A percentile compares a stretch with the other conserved stretches of the same genome.
These are phyloP conservation scores for Phymastichus coffea DNA, from an alignment of 1,140 invertebrate species.

Conservation along the genomic window DNA sequence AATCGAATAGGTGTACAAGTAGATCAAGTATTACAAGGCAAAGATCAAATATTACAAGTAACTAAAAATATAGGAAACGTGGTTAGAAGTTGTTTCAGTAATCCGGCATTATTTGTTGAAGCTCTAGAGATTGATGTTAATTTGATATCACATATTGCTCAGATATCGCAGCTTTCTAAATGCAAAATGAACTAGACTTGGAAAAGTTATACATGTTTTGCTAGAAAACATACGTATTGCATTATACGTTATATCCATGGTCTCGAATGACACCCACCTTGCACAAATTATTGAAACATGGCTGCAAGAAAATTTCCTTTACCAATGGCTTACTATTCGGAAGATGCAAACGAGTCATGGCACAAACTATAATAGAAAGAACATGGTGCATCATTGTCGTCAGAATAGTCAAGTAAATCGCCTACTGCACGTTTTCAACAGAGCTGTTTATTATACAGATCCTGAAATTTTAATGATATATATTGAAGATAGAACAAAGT, in stretches of 20 bases:
- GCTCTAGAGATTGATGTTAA: neutral
- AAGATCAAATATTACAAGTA: too few relatives aligned
- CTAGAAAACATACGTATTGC: neutral
- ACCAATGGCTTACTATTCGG: neutral
- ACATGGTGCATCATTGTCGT: too few relatives aligned
- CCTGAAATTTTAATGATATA: too few relatives aligned
- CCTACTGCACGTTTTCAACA: too few relatives aligned
- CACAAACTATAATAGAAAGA: too few relatives aligned
- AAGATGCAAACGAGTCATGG: too few relatives aligned
- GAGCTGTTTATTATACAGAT: too few relatives aligned
- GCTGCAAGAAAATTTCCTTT: neutral
- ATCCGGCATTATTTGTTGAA: neutral
- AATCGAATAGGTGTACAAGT: conserved; percentile 2
- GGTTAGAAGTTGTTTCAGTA: neutral
- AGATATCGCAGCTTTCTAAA: neutral
- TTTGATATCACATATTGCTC: neutral
- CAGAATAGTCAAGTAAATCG: too few relatives aligned
- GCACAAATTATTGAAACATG: conserved; percentile 1
- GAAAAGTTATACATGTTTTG: neutral
- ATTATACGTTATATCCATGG: neutral
- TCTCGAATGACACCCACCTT: neutral
- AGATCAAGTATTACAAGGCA: conserved; percentile 6
- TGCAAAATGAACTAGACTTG: neutral
- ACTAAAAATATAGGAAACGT: conserved; percentile 1
- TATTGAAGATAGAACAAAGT: too few relatives aligned